Percentiles rank a stretch among this genome's conserved stretches.
phyloP scores from a whole-genome alignment of 2,113 vertebrate species.

The Saccopteryx bilineata region DNA sequence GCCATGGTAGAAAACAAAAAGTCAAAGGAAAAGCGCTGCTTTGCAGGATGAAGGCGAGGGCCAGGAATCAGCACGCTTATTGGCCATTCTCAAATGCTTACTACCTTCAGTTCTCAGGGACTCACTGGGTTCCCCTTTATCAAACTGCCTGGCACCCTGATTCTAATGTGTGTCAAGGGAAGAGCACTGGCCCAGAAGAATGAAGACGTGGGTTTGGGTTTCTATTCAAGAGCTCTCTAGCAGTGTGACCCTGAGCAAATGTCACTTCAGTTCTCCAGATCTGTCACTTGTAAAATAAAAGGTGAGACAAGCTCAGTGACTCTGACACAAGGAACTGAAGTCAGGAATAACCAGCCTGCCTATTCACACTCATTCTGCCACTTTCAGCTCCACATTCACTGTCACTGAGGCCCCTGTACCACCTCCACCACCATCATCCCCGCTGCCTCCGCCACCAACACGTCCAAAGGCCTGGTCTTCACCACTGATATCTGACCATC shows the following conservation, averaged over 20 bases:
- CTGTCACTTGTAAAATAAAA: not conserved
- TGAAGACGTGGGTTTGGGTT: rapidly evolving
- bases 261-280: not conserved
- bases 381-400: not conserved
- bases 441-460: rapidly evolving
- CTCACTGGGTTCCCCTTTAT: rapidly evolving
- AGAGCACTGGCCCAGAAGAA: not conserved
- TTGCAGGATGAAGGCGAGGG: not conserved
- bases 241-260: not conserved
- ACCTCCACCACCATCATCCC: not conserved
- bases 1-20: slow-evolving; percentile 9
- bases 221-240: not conserved
- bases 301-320: not conserved
- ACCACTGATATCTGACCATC: not conserved
- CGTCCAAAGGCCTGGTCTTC: not conserved
- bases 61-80: not conserved
- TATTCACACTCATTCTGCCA: no score
- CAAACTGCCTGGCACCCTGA: not conserved
- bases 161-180: rapidly evolving
- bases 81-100: not conserved
- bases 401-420: rapidly evolving
- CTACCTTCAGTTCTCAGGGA: not conserved
- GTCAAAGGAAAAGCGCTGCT: not conserved
- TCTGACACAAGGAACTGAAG: not conserved
- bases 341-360: not conserved